Evolutionary conservation across 2,113 vertebrate species (phyloP).

Genomic region (Thinocorus orbignyianus): DNA sequence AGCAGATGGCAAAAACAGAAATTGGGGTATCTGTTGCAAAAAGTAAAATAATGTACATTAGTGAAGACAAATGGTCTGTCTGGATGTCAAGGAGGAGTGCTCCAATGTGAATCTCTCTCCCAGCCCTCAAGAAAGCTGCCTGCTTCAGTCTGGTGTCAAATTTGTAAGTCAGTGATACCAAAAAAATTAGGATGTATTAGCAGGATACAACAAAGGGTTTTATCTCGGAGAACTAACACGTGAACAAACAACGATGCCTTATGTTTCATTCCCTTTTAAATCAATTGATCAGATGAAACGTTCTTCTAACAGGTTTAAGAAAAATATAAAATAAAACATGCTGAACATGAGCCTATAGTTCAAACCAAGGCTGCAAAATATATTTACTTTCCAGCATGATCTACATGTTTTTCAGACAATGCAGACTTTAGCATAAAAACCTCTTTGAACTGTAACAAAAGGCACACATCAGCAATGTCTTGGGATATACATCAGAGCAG

Average conservation of each 20-base stretch:
- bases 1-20: slow-evolving; percentile 32
- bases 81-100: not conserved
- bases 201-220: not conserved
- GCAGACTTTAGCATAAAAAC: not conserved
- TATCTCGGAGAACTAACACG: not conserved
- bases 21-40: not conserved
- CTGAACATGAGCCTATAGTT: not conserved
- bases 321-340: not conserved
- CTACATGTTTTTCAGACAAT: not conserved
- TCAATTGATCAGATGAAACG: not conserved
- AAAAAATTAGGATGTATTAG: not conserved
- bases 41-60: not conserved
- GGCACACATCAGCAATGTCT: not conserved
- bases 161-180: not conserved
- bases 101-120: not conserved
- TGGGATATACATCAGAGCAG: not conserved
- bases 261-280: not conserved
- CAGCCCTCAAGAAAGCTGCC: not conserved
- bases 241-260: not conserved
- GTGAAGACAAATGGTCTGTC: slow-evolving; percentile 11
- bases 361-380: not conserved
- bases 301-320: not conserved
- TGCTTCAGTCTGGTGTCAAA: not conserved
- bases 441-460: not conserved
- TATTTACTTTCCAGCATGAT: not conserved